phyloP scores from a whole-genome alignment of 1,140 invertebrate species.

The Colletes latitarsis region DNA sequence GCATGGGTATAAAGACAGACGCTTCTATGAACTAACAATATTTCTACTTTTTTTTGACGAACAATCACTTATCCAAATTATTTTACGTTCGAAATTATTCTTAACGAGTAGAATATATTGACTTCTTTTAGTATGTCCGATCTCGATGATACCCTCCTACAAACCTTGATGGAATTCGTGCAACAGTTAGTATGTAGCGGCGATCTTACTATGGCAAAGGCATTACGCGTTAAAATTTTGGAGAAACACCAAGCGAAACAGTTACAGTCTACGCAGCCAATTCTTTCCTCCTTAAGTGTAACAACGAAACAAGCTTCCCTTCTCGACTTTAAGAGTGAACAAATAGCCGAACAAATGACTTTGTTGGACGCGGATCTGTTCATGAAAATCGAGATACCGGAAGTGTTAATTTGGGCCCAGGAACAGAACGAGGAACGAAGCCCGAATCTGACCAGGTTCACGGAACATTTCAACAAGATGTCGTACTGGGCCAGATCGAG shows the following conservation, averaged over 20 bases:
- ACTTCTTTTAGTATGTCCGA: constrained; percentile 87
- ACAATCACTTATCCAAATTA: too few species aligned
- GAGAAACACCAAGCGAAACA: constrained; percentile 91
- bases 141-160: constrained; percentile 87
- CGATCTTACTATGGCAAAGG: constrained; percentile 93
- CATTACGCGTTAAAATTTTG: constrained; percentile 93
- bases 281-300: constrained; percentile 79
- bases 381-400: constrained; percentile 97
- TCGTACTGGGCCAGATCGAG: constrained; percentile 92
- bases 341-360: constrained; percentile 99
- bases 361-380: constrained; percentile 97
- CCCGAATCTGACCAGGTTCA: constrained; percentile 97
- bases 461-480: constrained; percentile 99
- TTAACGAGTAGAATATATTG: neutral
- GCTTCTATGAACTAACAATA: too few species aligned
- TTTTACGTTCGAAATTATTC: too few species aligned
- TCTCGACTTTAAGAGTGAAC: constrained; percentile 95
- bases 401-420: constrained; percentile 97
- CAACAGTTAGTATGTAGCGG: constrained; percentile 93
- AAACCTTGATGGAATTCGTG: constrained; percentile 94
- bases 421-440: constrained; percentile 98
- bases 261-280: constrained; percentile 79
- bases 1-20: too few species aligned
- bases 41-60: too few species aligned
- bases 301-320: constrained; percentile 86